Percentiles rank a stretch among this genome's conserved stretches.
Conservation (phyloP, 2,113 vertebrate genomes). For the Etheostoma spectabile region DNA sequence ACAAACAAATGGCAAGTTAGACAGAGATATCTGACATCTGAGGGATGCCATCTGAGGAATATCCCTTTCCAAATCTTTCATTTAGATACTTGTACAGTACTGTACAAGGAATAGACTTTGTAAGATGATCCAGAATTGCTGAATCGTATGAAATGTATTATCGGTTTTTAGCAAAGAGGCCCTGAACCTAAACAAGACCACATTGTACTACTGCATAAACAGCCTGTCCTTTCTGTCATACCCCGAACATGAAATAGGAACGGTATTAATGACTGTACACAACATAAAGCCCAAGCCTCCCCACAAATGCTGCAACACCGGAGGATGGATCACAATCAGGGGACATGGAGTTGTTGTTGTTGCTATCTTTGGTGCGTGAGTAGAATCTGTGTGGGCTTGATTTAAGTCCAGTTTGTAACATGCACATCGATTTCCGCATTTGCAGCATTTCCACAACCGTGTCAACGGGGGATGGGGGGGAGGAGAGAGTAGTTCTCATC, state of each 20-base stretch:
- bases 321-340: constrained; percentile 34
- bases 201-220: constrained; percentile 47
- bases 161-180: constrained; percentile 59
- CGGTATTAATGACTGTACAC: constrained; percentile 53
- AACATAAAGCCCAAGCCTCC: constrained; percentile 62
- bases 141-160: constrained; percentile 12
- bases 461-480: neutral
- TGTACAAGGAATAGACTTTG: constrained; percentile 43
- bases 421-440: constrained; percentile 51
- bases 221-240: constrained; percentile 63
- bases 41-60: constrained; percentile 36
- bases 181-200: constrained; percentile 66
- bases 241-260: constrained; percentile 38
- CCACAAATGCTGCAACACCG: constrained; percentile 47
- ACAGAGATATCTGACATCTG: constrained; percentile 49
- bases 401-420: constrained; percentile 62
- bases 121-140: constrained; percentile 41
- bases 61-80: constrained; percentile 50
- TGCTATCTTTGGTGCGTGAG: constrained; percentile 79
- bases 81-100: constrained; percentile 44
- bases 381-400: constrained; percentile 48
- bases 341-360: constrained; percentile 38
- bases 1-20: constrained; percentile 67
- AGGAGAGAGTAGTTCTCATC: no score
- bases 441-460: constrained; percentile 31